Base-by-base conservation (phyloP, 2,113 vertebrate genomes). In the Cacatua alba region DNA sequence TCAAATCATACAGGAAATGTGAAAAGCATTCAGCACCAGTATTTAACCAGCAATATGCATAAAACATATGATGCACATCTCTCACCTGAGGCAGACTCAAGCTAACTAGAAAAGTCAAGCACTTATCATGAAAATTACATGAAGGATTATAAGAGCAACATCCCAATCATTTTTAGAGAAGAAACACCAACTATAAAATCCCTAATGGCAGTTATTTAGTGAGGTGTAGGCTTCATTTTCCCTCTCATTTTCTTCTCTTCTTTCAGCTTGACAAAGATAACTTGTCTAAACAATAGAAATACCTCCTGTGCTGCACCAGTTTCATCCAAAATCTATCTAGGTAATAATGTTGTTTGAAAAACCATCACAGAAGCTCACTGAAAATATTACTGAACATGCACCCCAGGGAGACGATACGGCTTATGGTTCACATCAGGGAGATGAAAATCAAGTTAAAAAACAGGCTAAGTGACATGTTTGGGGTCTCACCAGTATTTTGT, bases 261-360 rank as follows among this genome's bases (percentile, higher is more conserved):
- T 75, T 94, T 84, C 72, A 86, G 39, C 51, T 75, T 94, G 90
- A 90, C 71, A 92, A 83, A 93, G 53, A 77, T 65, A 91, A 80
- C 76, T 88, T 76, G 39, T 68, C 64, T 88, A 78, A 96, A 93
- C 55, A 88, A 86, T 17, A 75, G 51, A 83, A 83, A 94, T 83
- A 77, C 51, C n/a, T 92, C 46, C 43, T 64, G 28, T 60, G 69
- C 71, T 81, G 43, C 48, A 43, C 62, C 51, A 26, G 35, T 96
- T 90, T 69, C 55, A 81, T 74, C 65, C 25, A 37, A 95, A 93
- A 90, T 95, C 81, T 92, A 78, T 64, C 75, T 67, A 55, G 29
- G n/a, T 92, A 88, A 92, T 88, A 92, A 90, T 62, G 78, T 62
- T 41, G 31, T 86, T 95, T 96, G 79, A 96, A 93, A 96, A 95